phyloP scores from a whole-genome alignment of 2,113 vertebrate genomes.

The Nothocercus julius region DNA sequence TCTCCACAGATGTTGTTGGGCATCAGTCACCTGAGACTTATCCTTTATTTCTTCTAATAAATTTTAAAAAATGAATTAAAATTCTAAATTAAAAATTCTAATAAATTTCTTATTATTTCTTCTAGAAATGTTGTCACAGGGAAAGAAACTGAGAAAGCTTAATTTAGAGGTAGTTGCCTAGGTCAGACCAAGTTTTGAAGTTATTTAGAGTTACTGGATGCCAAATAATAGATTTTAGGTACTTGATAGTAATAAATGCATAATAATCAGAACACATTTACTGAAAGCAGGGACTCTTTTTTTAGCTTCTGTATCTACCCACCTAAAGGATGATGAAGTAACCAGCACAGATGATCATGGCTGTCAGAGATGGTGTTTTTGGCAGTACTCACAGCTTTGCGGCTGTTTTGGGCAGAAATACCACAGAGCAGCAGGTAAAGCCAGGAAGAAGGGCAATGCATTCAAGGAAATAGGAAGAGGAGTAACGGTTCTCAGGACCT shows the following conservation, averaged over 20 bases:
- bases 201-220: neutral
- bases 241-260: neutral
- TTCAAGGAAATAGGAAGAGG: neutral
- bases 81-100: too few species aligned
- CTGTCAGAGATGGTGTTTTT: neutral
- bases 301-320: neutral
- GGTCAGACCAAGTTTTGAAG: neutral
- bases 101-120: too few species aligned
- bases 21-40: neutral
- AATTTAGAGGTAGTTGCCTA: neutral
- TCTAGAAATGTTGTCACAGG: neutral
- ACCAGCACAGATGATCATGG: neutral
- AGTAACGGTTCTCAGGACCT: accelerated
- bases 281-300: neutral
- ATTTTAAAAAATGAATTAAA: too few species aligned
- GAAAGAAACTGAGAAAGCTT: neutral
- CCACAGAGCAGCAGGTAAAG: neutral
- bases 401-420: neutral
- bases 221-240: neutral
- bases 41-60: neutral
- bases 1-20: neutral
- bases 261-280: neutral
- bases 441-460: neutral
- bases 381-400: accelerated
- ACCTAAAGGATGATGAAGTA: neutral